These are phyloP conservation scores for Drosophila nigricruria DNA, from an alignment of 2,888 invertebrate genomes.

Conservation along the genomic window DNA sequence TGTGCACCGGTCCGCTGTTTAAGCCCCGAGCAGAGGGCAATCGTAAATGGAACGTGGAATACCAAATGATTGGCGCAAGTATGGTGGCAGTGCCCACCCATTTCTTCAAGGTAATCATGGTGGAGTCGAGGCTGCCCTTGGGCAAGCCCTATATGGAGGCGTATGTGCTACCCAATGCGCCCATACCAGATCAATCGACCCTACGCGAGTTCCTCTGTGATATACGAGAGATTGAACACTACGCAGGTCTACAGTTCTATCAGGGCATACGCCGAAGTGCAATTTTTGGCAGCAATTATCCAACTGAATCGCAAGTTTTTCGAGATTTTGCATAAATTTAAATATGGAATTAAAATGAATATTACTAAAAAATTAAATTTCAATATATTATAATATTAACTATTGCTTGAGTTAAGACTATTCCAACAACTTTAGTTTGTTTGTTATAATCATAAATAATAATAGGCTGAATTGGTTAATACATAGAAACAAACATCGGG, in stretches of 20 bases:
- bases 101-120: conserved; percentile 97
- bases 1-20: conserved; percentile 95
- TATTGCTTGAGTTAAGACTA: background rate
- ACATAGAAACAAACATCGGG: background rate
- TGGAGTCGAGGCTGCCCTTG: conserved; percentile 87
- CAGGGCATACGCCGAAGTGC: conserved; percentile 91
- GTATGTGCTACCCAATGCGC: conserved; percentile 96
- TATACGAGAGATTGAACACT: conserved; percentile 94
- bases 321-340: conserved; percentile 52
- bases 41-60: conserved; percentile 92
- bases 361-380: background rate
- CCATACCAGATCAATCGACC: conserved; percentile 90
- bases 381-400: background rate
- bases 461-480: background rate
- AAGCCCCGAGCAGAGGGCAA: conserved; percentile 91
- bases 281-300: conserved; percentile 85
- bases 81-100: conserved; percentile 98
- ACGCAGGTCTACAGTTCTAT: conserved; percentile 96
- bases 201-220: conserved; percentile 92
- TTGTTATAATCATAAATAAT: no score
- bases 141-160: conserved; percentile 94
- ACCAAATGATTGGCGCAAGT: conserved; percentile 96
- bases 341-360: background rate
- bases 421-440: no score
- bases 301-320: conserved; percentile 64